These are phyloP conservation scores for Coremacera marginata DNA, from an alignment of 2,888 invertebrate species.

Conservation along the genomic window DNA sequence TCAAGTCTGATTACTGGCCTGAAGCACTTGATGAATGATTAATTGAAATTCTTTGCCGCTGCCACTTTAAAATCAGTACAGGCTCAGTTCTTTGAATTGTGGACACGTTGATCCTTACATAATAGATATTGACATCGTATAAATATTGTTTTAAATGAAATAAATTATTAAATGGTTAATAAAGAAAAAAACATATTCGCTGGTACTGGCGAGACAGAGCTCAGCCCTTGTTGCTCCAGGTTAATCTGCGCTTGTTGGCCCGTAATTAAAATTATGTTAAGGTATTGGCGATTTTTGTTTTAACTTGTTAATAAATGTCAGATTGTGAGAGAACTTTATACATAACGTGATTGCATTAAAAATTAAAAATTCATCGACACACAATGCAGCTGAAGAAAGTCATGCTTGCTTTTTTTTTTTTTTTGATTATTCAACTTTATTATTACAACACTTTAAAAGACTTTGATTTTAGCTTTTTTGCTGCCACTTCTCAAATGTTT, in stretches of 20 bases:
- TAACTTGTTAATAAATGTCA: constrained; percentile 16
- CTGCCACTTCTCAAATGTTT: not conserved
- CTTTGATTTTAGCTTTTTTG: not conserved
- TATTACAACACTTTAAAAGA: too few relatives aligned
- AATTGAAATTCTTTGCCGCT: too few relatives aligned
- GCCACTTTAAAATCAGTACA: too few relatives aligned
- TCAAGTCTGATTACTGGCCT: too few relatives aligned
- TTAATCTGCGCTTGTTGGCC: not conserved
- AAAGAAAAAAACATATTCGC: not conserved
- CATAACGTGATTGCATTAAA: not conserved
- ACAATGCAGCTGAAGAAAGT: not conserved
- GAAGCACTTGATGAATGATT: too few relatives aligned
- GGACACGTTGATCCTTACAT: not conserved
- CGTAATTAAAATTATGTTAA: constrained; percentile 18
- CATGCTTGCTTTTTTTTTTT: too few relatives aligned
- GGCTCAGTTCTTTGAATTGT: too few relatives aligned
- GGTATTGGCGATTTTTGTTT: not conserved
- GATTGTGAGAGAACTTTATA: not conserved
- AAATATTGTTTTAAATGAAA: constrained; percentile 9
- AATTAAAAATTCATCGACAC: not conserved
- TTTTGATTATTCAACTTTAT: too few relatives aligned
- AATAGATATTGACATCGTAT: not conserved
- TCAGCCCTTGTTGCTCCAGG: not conserved
- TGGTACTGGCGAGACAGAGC: not conserved
- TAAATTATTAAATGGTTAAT: constrained; percentile 17